Conservation (phyloP, 2,888 invertebrate species). For the Nowickia ferox region DNA sequence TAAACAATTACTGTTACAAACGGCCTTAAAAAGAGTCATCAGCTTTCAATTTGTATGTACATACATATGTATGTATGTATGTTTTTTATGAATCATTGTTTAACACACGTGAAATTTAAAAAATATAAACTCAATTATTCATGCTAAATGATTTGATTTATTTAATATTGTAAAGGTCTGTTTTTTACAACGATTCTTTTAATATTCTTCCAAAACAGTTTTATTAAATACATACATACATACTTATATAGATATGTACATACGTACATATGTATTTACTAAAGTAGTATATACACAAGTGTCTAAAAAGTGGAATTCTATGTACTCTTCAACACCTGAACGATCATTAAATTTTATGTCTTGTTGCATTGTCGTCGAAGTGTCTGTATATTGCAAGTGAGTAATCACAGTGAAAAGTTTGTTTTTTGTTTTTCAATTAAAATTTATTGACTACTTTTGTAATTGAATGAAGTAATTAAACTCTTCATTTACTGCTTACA, state of each 20-base stretch:
- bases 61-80: neutral
- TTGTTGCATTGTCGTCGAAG: neutral
- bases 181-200: neutral
- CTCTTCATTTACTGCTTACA: no score
- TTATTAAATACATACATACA: neutral
- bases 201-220: neutral
- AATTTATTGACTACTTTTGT: neutral
- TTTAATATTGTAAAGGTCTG: neutral
- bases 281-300: no score
- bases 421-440: neutral
- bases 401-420: neutral
- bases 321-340: neutral
- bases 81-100: slow-evolving; percentile 20
- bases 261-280: neutral
- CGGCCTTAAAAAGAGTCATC: neutral
- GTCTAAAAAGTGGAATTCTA: neutral
- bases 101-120: slow-evolving; percentile 8
- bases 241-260: neutral
- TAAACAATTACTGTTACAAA: slow-evolving; percentile 1
- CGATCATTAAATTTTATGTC: neutral
- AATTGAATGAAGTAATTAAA: no score
- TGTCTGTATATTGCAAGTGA: neutral
- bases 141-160: neutral
- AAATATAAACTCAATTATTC: neutral
- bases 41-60: neutral